phyloP scores from a whole-genome alignment of 2,113 vertebrate species.

The Rhabdomys dilectus region DNA sequence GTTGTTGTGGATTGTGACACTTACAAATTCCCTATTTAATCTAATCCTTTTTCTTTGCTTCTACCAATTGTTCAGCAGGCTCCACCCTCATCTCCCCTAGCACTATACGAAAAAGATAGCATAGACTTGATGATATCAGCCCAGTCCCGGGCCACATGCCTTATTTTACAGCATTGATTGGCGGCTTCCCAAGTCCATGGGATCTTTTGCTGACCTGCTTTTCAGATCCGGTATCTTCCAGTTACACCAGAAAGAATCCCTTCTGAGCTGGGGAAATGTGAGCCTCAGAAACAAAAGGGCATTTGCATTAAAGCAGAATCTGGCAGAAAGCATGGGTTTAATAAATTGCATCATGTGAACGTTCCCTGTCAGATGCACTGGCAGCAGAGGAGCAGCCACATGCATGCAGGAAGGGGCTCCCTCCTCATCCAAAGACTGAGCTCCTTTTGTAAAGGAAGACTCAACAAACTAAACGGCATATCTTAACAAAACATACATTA shows the following conservation, averaged over 20 bases:
- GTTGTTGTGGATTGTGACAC: not conserved
- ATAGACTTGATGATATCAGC: not conserved
- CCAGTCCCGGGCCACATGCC: rapidly evolving
- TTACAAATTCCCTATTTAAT: slow-evolving; percentile 54
- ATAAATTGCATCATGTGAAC: slow-evolving; percentile 56
- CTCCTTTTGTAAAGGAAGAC: slow-evolving; percentile 29
- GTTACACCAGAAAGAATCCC: not conserved
- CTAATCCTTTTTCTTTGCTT: slow-evolving; percentile 13
- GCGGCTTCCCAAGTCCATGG: not conserved
- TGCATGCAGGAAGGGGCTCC: rapidly evolving
- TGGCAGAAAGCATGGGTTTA: slow-evolving; percentile 64
- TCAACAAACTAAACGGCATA: not conserved
- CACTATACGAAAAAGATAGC: not conserved
- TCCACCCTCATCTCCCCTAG: not conserved
- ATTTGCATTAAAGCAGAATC: slow-evolving; percentile 56
- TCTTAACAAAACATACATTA: not conserved
- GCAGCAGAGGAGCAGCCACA: not conserved
- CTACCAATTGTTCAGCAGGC: not conserved
- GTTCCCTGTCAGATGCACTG: not conserved
- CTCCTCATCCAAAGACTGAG: slow-evolving; percentile 26
- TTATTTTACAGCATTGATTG: not conserved
- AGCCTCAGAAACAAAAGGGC: slow-evolving; percentile 65
- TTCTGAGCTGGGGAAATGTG: not conserved
- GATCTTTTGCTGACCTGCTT: not conserved
- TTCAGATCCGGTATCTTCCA: slow-evolving; percentile 3